Percentiles rank a stretch among this genome's conserved stretches.
Conservation (phyloP, 2,888 invertebrate species). For the Malachius bipustulatus region DNA sequence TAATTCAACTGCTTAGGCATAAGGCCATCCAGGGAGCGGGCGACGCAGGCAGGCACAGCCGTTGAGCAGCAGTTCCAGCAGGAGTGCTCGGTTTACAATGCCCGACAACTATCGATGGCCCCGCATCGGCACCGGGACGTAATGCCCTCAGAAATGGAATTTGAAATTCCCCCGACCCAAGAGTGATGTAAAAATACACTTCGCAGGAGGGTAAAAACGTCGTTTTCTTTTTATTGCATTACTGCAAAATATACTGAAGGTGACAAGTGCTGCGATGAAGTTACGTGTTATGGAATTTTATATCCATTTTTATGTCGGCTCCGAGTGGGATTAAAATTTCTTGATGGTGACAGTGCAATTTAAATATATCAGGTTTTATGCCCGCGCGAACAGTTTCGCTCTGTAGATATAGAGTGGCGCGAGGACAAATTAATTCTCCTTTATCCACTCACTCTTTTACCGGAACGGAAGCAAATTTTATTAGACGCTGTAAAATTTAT, state of each 20-base stretch:
- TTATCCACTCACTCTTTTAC: constrained; percentile 12
- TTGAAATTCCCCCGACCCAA: constrained; percentile 38
- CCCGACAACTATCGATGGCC: constrained; percentile 29
- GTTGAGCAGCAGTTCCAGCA: constrained; percentile 36
- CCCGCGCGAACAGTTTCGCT: constrained; percentile 8
- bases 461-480: constrained; percentile 12
- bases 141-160: constrained; percentile 36
- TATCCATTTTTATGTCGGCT: constrained; percentile 36
- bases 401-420: constrained; percentile 8
- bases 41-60: constrained; percentile 24
- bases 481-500: constrained; percentile 7
- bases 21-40: constrained; percentile 26
- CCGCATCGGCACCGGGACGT: constrained; percentile 26
- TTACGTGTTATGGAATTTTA: constrained; percentile 38
- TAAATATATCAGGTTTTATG: constrained; percentile 32
- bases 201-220: constrained; percentile 34
- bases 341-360: constrained; percentile 33
- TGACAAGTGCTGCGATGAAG: constrained; percentile 36
- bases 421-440: constrained; percentile 14
- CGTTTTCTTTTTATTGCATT: constrained; percentile 38
- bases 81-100: constrained; percentile 35
- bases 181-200: constrained; percentile 41
- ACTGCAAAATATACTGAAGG: constrained; percentile 36
- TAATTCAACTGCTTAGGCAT: constrained; percentile 21
- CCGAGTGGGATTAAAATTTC: constrained; percentile 37